Evolutionary conservation across 2,113 vertebrate species (phyloP), one percentile per base, ranked within the genome.

Genomic region (Leucoraja erinaceus): DNA sequence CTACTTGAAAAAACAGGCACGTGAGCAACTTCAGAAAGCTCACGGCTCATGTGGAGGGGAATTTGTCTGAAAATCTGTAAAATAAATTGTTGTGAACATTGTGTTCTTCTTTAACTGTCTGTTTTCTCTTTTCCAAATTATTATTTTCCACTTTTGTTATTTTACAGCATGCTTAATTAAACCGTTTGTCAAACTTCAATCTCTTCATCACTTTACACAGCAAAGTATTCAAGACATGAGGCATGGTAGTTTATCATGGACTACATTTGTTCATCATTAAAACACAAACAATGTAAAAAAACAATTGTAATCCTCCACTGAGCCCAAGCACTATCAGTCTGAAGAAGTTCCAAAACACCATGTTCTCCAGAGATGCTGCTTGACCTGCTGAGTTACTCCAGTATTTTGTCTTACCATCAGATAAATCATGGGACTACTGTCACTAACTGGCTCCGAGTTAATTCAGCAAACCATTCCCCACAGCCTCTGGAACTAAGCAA

Each of bases 41-140:
- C 10, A 68, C 16, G 20, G 0, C 5, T 54, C 5, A 86, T 59
- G 14, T 8, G 78, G 14, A 5, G 38, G 56, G 54, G 59, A 16
- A 4, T 28, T 10, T 61, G 83, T 61, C 83, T 86, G 20, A 68
- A 16, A 68, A 68, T 16, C 66, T 68, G 16, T 9, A 68, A 10
- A 9, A 68, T 68, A 88, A 88, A 88, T 28, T 61, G 38, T 86
- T 86, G 56, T 28, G 56, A 86, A 88, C 47, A 88, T 61, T 86
- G 28, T 31, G n/a, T 31, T 66, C 59, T 14, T 31, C 59, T n/a
- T 61, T 88, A 59, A 16, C 28, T 0, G 28, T 63, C 59, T 31
- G 83, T 88, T 88, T 31, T 63, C 59, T 88, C 22, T 11, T 83
- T 83, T 59, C 59, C 31, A 63, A 88, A 16, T 63, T 25, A 66